Evolutionary conservation across 2,797 vertebrate genomes (phyloP).

Genomic region (Chelon auratus): DNA sequence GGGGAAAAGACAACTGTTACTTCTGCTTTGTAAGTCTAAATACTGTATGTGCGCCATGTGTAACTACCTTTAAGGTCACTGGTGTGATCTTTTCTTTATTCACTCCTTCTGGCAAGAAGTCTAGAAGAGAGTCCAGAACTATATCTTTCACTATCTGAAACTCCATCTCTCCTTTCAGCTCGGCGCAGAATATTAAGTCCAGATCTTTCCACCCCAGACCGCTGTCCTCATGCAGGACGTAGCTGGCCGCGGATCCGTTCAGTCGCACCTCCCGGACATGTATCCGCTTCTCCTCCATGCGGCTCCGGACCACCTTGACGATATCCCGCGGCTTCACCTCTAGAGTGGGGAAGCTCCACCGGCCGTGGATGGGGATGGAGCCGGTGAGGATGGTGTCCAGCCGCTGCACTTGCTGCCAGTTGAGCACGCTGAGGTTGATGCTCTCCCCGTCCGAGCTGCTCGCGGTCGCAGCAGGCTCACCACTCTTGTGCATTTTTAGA

Average conservation of each 20-base stretch:
- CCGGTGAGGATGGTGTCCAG: conserved; percentile 94
- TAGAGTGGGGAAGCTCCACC: conserved; percentile 97
- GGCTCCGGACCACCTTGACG: conserved; percentile 93
- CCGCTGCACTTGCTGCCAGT: conserved; percentile 98
- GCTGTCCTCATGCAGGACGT: conserved; percentile 97
- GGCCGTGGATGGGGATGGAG: conserved; percentile 97
- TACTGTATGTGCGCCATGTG: neutral
- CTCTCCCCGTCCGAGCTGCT: conserved; percentile 72
- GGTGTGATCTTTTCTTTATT: conserved; percentile 98
- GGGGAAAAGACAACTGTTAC: neutral
- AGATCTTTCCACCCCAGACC: conserved; percentile 98
- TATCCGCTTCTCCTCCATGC: conserved; percentile 93
- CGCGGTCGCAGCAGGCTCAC: conserved; percentile 56
- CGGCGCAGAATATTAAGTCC: conserved; percentile 97
- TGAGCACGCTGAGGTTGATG: conserved; percentile 92
- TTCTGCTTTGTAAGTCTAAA: neutral
- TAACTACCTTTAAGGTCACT: conserved; percentile 93
- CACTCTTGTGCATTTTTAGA: conserved; percentile 87
- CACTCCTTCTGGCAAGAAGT: conserved; percentile 96
- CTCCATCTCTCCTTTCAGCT: conserved; percentile 93
- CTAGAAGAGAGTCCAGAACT: conserved; percentile 95
- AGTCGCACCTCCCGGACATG: conserved; percentile 93
- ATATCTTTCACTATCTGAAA: conserved; percentile 97
- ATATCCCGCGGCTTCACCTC: conserved; percentile 96
- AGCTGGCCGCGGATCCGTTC: conserved; percentile 97